Evolutionary conservation across 2,888 invertebrate genomes (phyloP).

Genomic region (Nyleta sp.): DNA sequence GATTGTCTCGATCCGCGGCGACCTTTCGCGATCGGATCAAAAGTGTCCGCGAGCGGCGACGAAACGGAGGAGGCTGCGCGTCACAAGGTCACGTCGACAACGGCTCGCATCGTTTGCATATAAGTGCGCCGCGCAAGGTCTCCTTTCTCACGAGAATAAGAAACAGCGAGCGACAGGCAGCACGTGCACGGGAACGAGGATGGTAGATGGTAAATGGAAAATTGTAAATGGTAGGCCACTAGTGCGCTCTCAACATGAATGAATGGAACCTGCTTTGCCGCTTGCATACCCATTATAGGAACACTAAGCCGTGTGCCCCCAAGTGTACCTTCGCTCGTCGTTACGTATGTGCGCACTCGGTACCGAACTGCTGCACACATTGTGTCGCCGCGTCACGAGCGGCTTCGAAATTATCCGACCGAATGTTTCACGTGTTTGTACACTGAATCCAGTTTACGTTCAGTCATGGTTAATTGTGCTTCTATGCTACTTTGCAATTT

Average conservation of each 20-base stretch:
- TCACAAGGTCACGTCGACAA: slow-evolving; percentile 59
- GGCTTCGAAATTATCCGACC: slow-evolving; percentile 10
- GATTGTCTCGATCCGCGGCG: slow-evolving; percentile 33
- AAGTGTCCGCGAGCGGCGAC: slow-evolving; percentile 36
- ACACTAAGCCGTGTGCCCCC: slow-evolving; percentile 63
- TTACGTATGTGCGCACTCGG: slow-evolving; percentile 29
- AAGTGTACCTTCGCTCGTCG: slow-evolving; percentile 43
- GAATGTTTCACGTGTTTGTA: slow-evolving; percentile 8
- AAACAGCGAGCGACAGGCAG: slow-evolving; percentile 65
- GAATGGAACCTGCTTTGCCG: slow-evolving; percentile 81
- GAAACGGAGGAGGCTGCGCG: slow-evolving; percentile 49
- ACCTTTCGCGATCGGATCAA: slow-evolving; percentile 52
- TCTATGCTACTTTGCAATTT: no score
- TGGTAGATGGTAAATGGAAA: slow-evolving; percentile 78
- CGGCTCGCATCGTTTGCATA: slow-evolving; percentile 61
- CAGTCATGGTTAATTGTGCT: no score
- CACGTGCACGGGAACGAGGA: slow-evolving; percentile 70
- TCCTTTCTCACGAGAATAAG: slow-evolving; percentile 67
- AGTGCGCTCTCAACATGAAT: slow-evolving; percentile 78
- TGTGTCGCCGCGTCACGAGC: slow-evolving; percentile 19
- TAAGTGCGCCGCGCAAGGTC: slow-evolving; percentile 64
- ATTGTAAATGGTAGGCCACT: slow-evolving; percentile 79
- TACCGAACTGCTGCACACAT: slow-evolving; percentile 22
- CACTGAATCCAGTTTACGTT: no score
- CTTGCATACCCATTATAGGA: slow-evolving; percentile 80